These are phyloP conservation scores for Leptobrachium leishanense DNA, from an alignment of 2,113 vertebrate species.

Conservation along the genomic window DNA sequence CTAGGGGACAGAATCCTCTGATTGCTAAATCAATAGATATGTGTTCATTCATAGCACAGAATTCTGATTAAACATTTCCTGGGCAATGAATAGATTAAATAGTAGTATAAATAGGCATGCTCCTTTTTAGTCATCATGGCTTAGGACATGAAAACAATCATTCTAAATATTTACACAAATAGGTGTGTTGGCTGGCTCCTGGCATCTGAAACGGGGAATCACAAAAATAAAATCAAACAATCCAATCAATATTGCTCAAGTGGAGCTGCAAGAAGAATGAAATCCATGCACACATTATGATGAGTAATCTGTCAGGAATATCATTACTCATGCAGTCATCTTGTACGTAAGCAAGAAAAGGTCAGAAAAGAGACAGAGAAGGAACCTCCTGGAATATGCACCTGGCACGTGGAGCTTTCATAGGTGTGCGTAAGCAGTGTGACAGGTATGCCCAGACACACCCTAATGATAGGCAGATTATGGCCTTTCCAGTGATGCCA, in stretches of 20 bases:
- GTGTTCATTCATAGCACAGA: too few species aligned
- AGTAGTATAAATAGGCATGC: too few species aligned
- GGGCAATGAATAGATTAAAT: too few species aligned
- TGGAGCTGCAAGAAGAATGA: background rate
- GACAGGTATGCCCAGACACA: too few species aligned
- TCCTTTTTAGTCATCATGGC: background rate
- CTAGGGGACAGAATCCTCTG: too few species aligned
- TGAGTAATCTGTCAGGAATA: conserved; percentile 20
- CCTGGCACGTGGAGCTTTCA: background rate
- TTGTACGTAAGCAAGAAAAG: conserved; percentile 17
- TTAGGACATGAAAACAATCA: background rate
- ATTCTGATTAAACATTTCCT: too few species aligned
- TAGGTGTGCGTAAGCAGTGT: too few species aligned
- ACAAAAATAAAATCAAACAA: background rate
- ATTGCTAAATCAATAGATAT: too few species aligned
- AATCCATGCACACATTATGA: background rate
- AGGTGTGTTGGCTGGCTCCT: conserved; percentile 18
- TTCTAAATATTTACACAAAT: background rate
- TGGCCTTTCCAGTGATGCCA: too few species aligned
- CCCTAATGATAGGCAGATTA: too few species aligned
- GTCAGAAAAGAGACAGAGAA: background rate
- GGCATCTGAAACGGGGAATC: conserved; percentile 5
- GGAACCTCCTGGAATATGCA: background rate
- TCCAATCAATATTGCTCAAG: background rate
- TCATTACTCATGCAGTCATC: conserved; percentile 9